Evolutionary conservation across 2,888 invertebrate species (phyloP).

Genomic region (Apamea sordens): DNA sequence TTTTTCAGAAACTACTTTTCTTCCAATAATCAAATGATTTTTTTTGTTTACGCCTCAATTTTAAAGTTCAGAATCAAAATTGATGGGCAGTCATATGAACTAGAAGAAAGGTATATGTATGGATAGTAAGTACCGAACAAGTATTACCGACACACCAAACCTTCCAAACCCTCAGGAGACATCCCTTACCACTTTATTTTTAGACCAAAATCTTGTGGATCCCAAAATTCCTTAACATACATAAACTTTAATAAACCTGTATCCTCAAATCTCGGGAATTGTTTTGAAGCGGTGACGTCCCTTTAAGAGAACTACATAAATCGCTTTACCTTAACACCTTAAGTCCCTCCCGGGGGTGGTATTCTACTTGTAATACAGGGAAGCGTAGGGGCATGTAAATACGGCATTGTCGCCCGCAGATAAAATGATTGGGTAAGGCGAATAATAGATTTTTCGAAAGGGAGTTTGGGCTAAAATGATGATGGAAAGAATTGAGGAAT

Average conservation of each 20-base stretch:
- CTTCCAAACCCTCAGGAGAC: constrained; percentile 11
- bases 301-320: constrained; percentile 65
- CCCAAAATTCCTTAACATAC: constrained; percentile 42
- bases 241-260: constrained; percentile 56
- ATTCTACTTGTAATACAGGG: constrained; percentile 52
- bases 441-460: constrained; percentile 15
- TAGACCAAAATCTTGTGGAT: constrained; percentile 19
- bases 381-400: constrained; percentile 53
- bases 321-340: constrained; percentile 70
- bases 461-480: neutral
- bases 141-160: neutral
- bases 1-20: neutral
- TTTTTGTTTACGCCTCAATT: neutral
- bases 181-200: constrained; percentile 35
- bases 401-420: constrained; percentile 40
- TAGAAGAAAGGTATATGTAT: neutral
- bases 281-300: constrained; percentile 58
- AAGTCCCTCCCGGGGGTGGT: constrained; percentile 57
- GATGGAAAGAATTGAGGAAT: neutral
- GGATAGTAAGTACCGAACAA: neutral
- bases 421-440: constrained; percentile 50
- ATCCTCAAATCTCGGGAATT: constrained; percentile 55
- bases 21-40: neutral
- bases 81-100: neutral
- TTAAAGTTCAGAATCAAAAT: too few species aligned